These are phyloP conservation scores for Cosmia pyralina DNA, from an alignment of 2,888 invertebrate genomes.

Conservation along the genomic window DNA sequence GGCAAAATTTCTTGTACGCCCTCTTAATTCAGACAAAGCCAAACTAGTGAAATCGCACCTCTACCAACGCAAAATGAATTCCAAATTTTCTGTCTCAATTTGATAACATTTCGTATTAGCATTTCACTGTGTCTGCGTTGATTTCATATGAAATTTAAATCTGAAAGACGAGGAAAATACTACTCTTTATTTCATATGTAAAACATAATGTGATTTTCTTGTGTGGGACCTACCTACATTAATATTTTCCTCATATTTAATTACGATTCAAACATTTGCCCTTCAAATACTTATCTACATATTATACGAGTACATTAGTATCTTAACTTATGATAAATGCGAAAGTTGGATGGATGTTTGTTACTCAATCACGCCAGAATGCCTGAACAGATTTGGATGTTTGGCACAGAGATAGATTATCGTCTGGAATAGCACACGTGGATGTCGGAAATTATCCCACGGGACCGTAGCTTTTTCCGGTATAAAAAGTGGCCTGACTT, in stretches of 20 bases:
- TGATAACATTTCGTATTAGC: constrained; percentile 67
- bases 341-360: too few species aligned
- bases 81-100: constrained; percentile 68
- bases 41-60: constrained; percentile 36
- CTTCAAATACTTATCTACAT: background rate
- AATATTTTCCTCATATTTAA: constrained; percentile 23
- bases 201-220: constrained; percentile 17
- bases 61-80: constrained; percentile 64
- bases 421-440: too few species aligned
- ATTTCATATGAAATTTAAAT: constrained; percentile 74
- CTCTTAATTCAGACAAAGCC: background rate
- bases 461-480: too few species aligned
- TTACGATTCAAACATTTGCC: constrained; percentile 28
- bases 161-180: constrained; percentile 42
- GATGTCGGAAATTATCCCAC: too few species aligned
- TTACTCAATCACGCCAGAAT: too few species aligned
- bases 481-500: too few species aligned
- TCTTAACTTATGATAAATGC: too few species aligned
- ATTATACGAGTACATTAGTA: too few species aligned
- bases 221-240: constrained; percentile 11
- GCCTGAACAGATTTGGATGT: too few species aligned
- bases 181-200: constrained; percentile 32
- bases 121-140: constrained; percentile 66
- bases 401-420: too few species aligned
- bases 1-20: too few species aligned